A percentile compares a stretch with the other conserved stretches of the same genome.
phyloP scores from a whole-genome alignment of 2,888 invertebrate species.

The Drosophila rubida region DNA sequence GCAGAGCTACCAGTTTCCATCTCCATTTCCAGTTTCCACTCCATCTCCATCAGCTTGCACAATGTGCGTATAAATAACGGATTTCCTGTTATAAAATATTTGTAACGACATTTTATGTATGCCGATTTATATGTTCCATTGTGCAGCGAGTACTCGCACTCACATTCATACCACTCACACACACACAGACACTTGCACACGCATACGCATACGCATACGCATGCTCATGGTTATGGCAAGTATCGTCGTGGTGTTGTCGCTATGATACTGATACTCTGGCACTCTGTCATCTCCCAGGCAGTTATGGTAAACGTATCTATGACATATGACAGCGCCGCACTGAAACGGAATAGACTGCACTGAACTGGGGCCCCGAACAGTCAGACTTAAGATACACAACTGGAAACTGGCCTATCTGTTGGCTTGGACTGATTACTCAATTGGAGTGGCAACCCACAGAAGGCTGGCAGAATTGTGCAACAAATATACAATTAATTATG shows the following conservation, averaged over 20 bases:
- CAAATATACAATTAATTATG: too few species aligned
- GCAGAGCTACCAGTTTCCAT: conserved; percentile 1
- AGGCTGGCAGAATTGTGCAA: too few species aligned
- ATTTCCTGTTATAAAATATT: conserved; percentile 80
- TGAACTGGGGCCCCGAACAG: background rate
- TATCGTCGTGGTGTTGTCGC: conserved; percentile 22
- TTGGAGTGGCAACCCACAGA: too few species aligned
- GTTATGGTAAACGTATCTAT: conserved; percentile 14
- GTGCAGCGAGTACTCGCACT: conserved; percentile 31
- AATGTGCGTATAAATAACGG: conserved; percentile 81
- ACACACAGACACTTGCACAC: conserved; percentile 16
- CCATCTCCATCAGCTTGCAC: conserved; percentile 49
- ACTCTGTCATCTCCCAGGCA: conserved; percentile 61
- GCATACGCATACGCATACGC: conserved; percentile 19
- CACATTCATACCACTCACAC: conserved; percentile 7
- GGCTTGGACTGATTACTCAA: background rate
- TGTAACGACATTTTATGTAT: conserved; percentile 76
- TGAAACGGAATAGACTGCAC: conserved; percentile 8
- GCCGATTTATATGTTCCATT: conserved; percentile 71
- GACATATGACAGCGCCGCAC: conserved; percentile 12
- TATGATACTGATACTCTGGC: conserved; percentile 49
- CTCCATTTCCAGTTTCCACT: conserved; percentile 10
- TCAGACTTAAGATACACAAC: background rate
- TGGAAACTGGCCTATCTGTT: background rate
- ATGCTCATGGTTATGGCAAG: conserved; percentile 25